These are phyloP conservation scores for Protobothrops flavoviridis DNA, from an alignment of 2,113 vertebrate genomes.

Conservation along the genomic window DNA sequence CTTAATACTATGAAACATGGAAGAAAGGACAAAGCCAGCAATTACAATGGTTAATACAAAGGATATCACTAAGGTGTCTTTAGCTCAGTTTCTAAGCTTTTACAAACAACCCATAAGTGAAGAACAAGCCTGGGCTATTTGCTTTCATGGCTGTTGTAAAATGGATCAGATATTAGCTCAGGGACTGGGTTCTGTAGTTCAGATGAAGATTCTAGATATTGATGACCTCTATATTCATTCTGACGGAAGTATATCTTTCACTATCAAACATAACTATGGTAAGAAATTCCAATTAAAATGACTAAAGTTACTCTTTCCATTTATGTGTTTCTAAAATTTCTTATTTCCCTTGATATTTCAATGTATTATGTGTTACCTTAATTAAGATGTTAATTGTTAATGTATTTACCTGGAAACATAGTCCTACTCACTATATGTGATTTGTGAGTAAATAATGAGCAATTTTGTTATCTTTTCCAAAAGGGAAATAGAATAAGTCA, in stretches of 20 bases:
- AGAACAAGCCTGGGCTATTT: slow-evolving; percentile 70
- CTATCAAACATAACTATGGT: slow-evolving; percentile 44
- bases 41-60: not conserved
- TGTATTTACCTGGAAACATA: not conserved
- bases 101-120: slow-evolving; percentile 62
- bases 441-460: not conserved
- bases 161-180: slow-evolving; percentile 36
- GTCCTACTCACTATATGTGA: not conserved
- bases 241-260: slow-evolving; percentile 63
- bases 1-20: not conserved
- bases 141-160: slow-evolving; percentile 60
- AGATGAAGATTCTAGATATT: slow-evolving; percentile 33
- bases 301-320: not conserved
- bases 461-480: not conserved
- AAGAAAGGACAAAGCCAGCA: not conserved
- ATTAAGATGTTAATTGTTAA: not conserved
- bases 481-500: not conserved
- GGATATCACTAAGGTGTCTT: slow-evolving; percentile 28
- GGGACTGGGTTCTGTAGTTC: not conserved
- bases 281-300: slow-evolving; percentile 17
- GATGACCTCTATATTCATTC: slow-evolving; percentile 57
- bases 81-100: slow-evolving; percentile 57
- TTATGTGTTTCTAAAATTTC: not conserved
- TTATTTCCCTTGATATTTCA: no score
- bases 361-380: not conserved